Conservation (phyloP, 2,888 invertebrate species). For the Andrena dorsata region DNA sequence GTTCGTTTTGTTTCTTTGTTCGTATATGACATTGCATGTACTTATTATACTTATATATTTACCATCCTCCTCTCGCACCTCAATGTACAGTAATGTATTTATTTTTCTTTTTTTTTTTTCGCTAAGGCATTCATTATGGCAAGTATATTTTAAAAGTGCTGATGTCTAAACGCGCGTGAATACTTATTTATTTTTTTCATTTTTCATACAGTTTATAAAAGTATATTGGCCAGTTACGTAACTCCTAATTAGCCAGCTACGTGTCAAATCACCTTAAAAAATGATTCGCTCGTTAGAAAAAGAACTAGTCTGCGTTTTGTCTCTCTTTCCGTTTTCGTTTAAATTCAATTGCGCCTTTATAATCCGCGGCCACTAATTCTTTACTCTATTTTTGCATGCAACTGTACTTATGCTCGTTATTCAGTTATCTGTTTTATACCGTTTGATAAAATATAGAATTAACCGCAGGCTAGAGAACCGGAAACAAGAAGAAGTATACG, state of each 20-base stretch:
- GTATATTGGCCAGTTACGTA: conserved; percentile 64
- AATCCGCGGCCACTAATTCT: conserved; percentile 50
- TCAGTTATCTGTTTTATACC: conserved; percentile 50
- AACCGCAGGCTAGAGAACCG: conserved; percentile 64
- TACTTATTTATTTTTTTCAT: conserved; percentile 59
- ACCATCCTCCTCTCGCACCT: conserved; percentile 53
- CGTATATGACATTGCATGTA: conserved; percentile 59
- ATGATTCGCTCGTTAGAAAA: conserved; percentile 63
- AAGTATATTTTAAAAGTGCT: conserved; percentile 81
- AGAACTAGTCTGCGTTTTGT: conserved; percentile 49
- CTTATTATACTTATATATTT: conserved; percentile 67
- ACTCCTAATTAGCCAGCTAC: conserved; percentile 63
- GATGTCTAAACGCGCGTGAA: conserved; percentile 75
- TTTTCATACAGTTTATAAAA: conserved; percentile 67
- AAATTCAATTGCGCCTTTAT: conserved; percentile 44
- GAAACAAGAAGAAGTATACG: conserved; percentile 63
- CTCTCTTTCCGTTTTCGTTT: conserved; percentile 17
- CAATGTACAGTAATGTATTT: conserved; percentile 70
- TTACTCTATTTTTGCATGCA: conserved; percentile 65
- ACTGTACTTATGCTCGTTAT: conserved; percentile 52
- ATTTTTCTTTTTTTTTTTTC: conserved; percentile 61
- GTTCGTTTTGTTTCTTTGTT: conserved; percentile 44
- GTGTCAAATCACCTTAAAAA: conserved; percentile 61
- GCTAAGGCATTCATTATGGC: conserved; percentile 84
- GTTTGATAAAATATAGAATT: conserved; percentile 60